Base-by-base conservation (phyloP, 2,113 vertebrate genomes). In the Dolichallabes microphthalmus region DNA sequence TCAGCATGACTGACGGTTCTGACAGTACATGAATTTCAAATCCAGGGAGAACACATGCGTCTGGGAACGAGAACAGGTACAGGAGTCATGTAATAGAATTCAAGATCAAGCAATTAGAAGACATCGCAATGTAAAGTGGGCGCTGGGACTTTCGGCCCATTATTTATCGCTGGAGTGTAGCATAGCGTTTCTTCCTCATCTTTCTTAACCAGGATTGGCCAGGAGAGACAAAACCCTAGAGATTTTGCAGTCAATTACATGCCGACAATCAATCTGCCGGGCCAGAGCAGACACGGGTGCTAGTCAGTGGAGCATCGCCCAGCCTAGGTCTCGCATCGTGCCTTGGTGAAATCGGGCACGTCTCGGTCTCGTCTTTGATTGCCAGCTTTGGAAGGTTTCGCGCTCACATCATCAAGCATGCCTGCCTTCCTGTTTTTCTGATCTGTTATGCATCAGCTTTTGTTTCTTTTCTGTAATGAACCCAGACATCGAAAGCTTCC, bases 41-140 rank as follows among this genome's bases (percentile, higher is more conserved):
- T 93, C 86, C 85, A 35, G 39, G 74, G 52, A 87, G 87, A 92
- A 87, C 87, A 89, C 85, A 88, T 52, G 80, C 83, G 82, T 81
- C 80, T 75, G 84, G 78, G 78, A 89, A 88, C 83, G 88, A 86
- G 92, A 91, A 90, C 92, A 94, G 90, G 92, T 93, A 92, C 89
- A 92, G 89, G 88, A 90, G 85, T 91, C 82, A 76, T 84, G 88
- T 88, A 92, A 94, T 82, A 88, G 39, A 86, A 89, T 87, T 89
- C 85, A 88, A 88, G 92, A 92, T 91, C 80, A 89, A 90, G 92
- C 93, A 95, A 94, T 95, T 94, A 95, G 88, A 89, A 88, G 75
- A 64, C 89, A 82, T 68, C 86, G 90, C 92, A 92, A 17, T 93
- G 91, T 90, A 93, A 92, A 94, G 92, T 81, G 92, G 89, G 82